Evolutionary conservation across 2,888 invertebrate genomes (phyloP).

Genomic region (Cerastoderma edule): DNA sequence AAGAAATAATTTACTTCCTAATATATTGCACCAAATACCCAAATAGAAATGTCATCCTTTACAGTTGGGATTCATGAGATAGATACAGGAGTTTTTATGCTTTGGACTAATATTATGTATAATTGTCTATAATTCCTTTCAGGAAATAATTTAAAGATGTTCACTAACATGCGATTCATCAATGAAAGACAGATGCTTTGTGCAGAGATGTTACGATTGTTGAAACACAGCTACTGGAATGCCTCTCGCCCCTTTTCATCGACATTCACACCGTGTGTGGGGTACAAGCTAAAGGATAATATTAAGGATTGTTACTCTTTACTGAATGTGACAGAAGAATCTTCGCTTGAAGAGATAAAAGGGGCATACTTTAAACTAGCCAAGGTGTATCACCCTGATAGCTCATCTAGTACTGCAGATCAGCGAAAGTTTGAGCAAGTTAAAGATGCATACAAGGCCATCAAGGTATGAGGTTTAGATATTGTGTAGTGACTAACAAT

Average conservation of each 20-base stretch:
- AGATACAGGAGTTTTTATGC: too few relatives aligned
- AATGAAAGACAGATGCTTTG: too few relatives aligned
- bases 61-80: too few relatives aligned
- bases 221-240: neutral
- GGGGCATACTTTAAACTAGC: slow-evolving; percentile 90
- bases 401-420: slow-evolving; percentile 89
- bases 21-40: too few relatives aligned
- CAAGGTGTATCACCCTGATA: slow-evolving; percentile 94
- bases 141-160: too few relatives aligned
- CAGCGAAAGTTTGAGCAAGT: slow-evolving; percentile 89
- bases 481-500: too few relatives aligned
- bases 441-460: slow-evolving; percentile 90
- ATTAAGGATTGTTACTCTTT: slow-evolving; percentile 87
- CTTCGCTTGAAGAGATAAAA: slow-evolving; percentile 90
- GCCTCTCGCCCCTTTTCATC: neutral
- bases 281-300: slow-evolving; percentile 59
- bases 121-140: too few relatives aligned
- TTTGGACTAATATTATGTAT: too few relatives aligned
- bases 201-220: neutral
- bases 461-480: slow-evolving; percentile 86
- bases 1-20: too few relatives aligned
- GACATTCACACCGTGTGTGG: slow-evolving; percentile 17
- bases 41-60: too few relatives aligned
- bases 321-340: slow-evolving; percentile 88
- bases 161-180: too few relatives aligned